Conservation (phyloP, 2,888 invertebrate genomes). For the Hirtodrosophila histrioides region DNA sequence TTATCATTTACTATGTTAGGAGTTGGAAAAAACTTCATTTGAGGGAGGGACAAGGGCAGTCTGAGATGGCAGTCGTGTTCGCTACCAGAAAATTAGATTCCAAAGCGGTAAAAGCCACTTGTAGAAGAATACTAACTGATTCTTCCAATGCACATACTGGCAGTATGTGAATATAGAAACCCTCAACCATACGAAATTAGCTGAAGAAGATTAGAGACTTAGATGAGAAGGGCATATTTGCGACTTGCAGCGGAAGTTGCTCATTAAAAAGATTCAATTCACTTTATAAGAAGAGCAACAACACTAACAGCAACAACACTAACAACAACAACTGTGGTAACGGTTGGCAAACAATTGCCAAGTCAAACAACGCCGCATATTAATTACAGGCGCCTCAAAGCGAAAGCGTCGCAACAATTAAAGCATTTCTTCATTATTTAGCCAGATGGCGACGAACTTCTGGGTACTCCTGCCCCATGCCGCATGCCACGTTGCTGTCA, state of each 20-base stretch:
- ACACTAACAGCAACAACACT: slow-evolving; percentile 5
- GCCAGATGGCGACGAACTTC: slow-evolving; percentile 53
- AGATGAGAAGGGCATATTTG: too few relatives aligned
- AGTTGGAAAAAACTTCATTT: too few relatives aligned
- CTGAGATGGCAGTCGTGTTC: too few relatives aligned
- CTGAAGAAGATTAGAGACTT: too few relatives aligned
- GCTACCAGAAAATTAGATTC: too few relatives aligned
- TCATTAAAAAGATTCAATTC: slow-evolving; percentile 46
- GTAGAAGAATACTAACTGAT: too few relatives aligned
- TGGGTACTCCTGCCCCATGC: slow-evolving; percentile 7
- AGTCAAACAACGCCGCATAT: slow-evolving; percentile 52
- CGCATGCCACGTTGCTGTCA: slow-evolving; percentile 50
- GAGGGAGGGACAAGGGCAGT: too few relatives aligned
- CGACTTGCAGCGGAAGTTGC: slow-evolving; percentile 13
- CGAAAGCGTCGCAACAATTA: slow-evolving; percentile 66
- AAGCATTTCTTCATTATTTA: slow-evolving; percentile 71
- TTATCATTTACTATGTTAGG: too few relatives aligned
- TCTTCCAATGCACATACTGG: too few relatives aligned
- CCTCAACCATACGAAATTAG: too few relatives aligned
- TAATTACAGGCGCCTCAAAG: slow-evolving; percentile 64
- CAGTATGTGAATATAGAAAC: too few relatives aligned
- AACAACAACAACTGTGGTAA: slow-evolving; percentile 17
- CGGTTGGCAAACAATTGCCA: slow-evolving; percentile 35
- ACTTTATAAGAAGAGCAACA: neutral
- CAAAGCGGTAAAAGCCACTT: too few relatives aligned